These are phyloP conservation scores for Asteroscopus sphinx DNA, from an alignment of 2,888 invertebrate species.

Conservation along the genomic window DNA sequence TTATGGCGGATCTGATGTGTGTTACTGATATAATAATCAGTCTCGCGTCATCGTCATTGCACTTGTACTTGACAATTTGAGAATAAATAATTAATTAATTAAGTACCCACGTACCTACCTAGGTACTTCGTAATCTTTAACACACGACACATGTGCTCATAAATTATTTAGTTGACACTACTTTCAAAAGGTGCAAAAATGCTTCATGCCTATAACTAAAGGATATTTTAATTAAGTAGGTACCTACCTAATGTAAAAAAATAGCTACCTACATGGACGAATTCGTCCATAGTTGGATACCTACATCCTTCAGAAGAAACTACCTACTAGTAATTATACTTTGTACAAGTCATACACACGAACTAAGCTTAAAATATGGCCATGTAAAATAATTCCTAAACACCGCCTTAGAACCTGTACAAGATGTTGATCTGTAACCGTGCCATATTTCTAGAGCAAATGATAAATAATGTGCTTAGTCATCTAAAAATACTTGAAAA, in stretches of 20 bases:
- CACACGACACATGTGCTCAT: constrained; percentile 14
- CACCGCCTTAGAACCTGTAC: neutral
- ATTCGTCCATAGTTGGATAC: too few species aligned
- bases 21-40: constrained; percentile 67
- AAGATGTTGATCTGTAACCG: too few species aligned
- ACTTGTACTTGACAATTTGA: constrained; percentile 48
- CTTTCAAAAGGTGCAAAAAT: too few species aligned
- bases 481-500: too few species aligned
- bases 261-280: neutral
- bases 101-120: too few species aligned
- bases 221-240: constrained; percentile 8
- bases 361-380: neutral
- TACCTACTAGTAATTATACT: neutral
- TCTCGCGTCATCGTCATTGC: constrained; percentile 64
- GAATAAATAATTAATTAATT: constrained; percentile 49
- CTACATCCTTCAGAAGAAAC: neutral
- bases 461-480: too few species aligned
- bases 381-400: neutral
- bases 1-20: constrained; percentile 63
- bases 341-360: neutral
- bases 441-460: too few species aligned
- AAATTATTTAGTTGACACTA: neutral
- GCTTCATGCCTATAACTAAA: neutral
- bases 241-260: constrained; percentile 11
- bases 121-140: constrained; percentile 26